These are phyloP conservation scores for Clarias gariepinus DNA, from an alignment of 2,113 vertebrate species.

Conservation along the genomic window DNA sequence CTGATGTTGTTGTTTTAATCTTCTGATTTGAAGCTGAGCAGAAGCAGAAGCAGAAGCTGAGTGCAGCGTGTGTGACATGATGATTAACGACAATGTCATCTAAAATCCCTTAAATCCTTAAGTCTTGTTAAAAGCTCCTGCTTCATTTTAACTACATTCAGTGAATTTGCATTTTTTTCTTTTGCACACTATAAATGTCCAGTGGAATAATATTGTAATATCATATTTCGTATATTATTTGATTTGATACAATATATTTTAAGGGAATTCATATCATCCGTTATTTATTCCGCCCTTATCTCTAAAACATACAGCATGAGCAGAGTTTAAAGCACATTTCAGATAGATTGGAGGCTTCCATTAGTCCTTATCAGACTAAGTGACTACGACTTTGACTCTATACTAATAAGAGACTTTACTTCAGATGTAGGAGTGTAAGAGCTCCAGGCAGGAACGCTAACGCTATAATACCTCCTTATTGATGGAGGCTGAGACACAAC, in stretches of 20 bases:
- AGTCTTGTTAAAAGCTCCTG: not conserved
- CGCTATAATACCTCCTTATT: constrained; percentile 45
- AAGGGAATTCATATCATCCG: not conserved
- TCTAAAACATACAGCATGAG: not conserved
- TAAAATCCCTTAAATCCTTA: not conserved
- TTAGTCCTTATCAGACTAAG: constrained; percentile 61
- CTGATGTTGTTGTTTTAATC: not conserved
- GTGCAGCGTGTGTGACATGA: constrained; percentile 10
- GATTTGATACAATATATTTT: too few species aligned
- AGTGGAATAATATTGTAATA: not conserved
- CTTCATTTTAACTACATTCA: not conserved
- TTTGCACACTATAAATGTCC: not conserved
- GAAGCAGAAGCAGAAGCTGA: constrained; percentile 14
- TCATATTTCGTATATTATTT: not conserved
- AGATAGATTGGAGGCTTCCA: constrained; percentile 18
- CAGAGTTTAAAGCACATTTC: not conserved
- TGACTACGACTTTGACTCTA: constrained; percentile 55
- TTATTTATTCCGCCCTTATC: constrained; percentile 14
- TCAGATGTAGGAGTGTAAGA: constrained; percentile 55
- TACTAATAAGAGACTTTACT: constrained; percentile 64
- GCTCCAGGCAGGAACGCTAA: constrained; percentile 55
- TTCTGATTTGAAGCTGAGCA: constrained; percentile 24
- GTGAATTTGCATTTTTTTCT: not conserved
- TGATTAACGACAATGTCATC: constrained; percentile 20
- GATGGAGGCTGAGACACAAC: constrained; percentile 1